Conservation (phyloP, 1,140 invertebrate genomes). For the Agrypnia vestita region DNA sequence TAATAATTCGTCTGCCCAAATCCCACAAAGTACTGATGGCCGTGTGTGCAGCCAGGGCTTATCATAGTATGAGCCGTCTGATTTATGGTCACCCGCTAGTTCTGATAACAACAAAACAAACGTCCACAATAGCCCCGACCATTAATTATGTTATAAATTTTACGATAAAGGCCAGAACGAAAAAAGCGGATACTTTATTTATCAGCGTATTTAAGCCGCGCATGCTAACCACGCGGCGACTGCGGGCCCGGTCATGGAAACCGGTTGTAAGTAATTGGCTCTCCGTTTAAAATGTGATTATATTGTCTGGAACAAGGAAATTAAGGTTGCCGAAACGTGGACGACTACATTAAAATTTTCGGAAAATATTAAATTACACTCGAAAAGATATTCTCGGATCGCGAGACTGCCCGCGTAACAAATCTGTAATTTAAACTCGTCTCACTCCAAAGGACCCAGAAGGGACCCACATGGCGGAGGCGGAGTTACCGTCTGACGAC, state of each 20-base stretch:
- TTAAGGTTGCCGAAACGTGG: too few species aligned
- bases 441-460: too few species aligned
- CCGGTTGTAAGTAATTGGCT: not conserved
- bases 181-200: slow-evolving; percentile 37
- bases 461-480: too few species aligned
- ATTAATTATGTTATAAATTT: slow-evolving; percentile 48
- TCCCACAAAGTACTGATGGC: too few species aligned
- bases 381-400: too few species aligned
- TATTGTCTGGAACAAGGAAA: not conserved
- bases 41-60: not conserved
- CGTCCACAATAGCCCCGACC: slow-evolving; percentile 26
- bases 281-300: slow-evolving; percentile 20
- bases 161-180: slow-evolving; percentile 28
- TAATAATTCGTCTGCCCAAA: too few species aligned
- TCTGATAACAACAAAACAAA: slow-evolving; percentile 42
- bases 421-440: too few species aligned
- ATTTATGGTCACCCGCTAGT: slow-evolving; percentile 36
- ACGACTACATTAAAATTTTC: too few species aligned
- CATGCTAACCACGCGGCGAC: not conserved
- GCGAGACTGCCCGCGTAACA: too few species aligned
- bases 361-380: too few species aligned
- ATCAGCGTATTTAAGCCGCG: slow-evolving; percentile 11
- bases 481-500: too few species aligned
- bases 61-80: slow-evolving; percentile 23
- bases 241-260: not conserved